Evolutionary conservation across 2,888 invertebrate genomes (phyloP).

Genomic region (Epinotia demarniana): DNA sequence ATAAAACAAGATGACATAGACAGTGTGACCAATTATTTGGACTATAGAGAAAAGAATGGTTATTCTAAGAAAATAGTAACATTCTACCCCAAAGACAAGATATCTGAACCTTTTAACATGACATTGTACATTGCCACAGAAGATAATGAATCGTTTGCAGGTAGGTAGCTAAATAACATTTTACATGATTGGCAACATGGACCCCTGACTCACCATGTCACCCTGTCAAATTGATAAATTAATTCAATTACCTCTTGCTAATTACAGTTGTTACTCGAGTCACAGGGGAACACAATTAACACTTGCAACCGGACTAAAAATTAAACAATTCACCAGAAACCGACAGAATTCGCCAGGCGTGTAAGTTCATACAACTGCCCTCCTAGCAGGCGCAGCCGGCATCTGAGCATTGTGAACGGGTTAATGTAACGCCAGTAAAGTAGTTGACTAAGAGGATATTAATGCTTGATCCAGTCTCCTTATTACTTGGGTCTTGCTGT

Average conservation of each 20-base stretch:
- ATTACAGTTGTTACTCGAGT: no score
- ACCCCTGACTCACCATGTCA: background rate
- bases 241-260: background rate
- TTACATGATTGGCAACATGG: background rate
- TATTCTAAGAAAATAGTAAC: constrained; percentile 89
- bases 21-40: constrained; percentile 91
- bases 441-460: no score
- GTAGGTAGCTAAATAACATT: constrained; percentile 56
- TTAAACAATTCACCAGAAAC: no score
- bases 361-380: no score
- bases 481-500: no score
- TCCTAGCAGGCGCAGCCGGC: no score
- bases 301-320: no score
- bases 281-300: no score
- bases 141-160: constrained; percentile 91
- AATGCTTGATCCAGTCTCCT: no score
- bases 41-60: constrained; percentile 96
- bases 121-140: constrained; percentile 93
- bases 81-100: constrained; percentile 87
- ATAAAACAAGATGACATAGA: constrained; percentile 88
- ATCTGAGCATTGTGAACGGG: no score
- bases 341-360: no score
- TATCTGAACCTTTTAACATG: constrained; percentile 86
- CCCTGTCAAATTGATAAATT: background rate
- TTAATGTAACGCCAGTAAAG: no score